These are phyloP conservation scores for Etheostoma nigrum DNA, from an alignment of 2,797 vertebrate genomes.

Conservation along the genomic window DNA sequence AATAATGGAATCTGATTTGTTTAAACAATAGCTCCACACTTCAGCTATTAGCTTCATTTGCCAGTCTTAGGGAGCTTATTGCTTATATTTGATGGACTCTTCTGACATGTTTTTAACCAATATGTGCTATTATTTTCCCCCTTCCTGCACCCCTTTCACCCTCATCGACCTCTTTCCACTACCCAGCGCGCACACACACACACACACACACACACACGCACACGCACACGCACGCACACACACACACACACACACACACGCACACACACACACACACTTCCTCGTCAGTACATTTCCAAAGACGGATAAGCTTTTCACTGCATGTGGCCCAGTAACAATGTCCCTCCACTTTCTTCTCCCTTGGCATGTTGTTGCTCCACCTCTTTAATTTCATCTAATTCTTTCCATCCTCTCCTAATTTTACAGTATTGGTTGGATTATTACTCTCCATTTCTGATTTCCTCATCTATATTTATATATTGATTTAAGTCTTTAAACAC, in stretches of 20 bases:
- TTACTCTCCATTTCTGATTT: slow-evolving; percentile 49
- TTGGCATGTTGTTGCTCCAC: slow-evolving; percentile 44
- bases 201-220: slow-evolving; percentile 3
- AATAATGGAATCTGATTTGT: slow-evolving; percentile 55
- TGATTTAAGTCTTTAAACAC: slow-evolving; percentile 11
- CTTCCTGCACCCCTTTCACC: slow-evolving; percentile 18
- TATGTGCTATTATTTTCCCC: slow-evolving; percentile 18
- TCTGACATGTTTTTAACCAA: slow-evolving; percentile 23
- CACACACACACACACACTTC: slow-evolving; percentile 1
- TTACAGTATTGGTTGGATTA: slow-evolving; percentile 30
- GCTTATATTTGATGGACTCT: slow-evolving; percentile 20
- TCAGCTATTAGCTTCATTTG: slow-evolving; percentile 42
- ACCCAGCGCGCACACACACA: slow-evolving; percentile 5
- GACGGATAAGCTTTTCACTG: slow-evolving; percentile 44
- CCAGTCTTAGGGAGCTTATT: slow-evolving; percentile 49
- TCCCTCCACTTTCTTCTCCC: slow-evolving; percentile 21
- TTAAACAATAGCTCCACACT: slow-evolving; percentile 20
- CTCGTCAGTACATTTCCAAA: slow-evolving; percentile 43
- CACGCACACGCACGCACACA: neutral
- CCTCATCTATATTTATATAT: slow-evolving; percentile 27
- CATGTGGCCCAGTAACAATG: slow-evolving; percentile 28
- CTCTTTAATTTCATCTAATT: slow-evolving; percentile 52
- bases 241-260: slow-evolving; percentile 14
- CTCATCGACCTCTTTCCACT: neutral
- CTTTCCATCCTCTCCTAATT: slow-evolving; percentile 51